phyloP scores from a whole-genome alignment of 2,113 vertebrate genomes.

The Chitala chitala region DNA sequence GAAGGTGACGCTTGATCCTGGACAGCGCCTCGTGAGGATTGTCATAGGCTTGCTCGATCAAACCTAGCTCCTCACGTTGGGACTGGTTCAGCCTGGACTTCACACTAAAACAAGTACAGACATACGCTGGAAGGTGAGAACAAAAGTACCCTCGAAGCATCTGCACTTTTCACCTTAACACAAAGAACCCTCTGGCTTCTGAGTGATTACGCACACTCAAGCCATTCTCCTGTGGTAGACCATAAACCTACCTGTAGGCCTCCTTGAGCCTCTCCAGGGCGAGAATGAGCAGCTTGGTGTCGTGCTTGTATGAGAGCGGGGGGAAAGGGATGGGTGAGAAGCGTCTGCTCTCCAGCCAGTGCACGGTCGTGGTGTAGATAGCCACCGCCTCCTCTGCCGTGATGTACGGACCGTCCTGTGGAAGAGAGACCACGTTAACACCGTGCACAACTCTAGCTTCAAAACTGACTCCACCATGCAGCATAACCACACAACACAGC shows the following conservation, averaged over 20 bases:
- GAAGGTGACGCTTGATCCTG: constrained; percentile 96
- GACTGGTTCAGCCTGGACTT: constrained; percentile 97
- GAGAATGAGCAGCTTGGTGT: constrained; percentile 94
- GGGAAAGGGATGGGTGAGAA: constrained; percentile 98
- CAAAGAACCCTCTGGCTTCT: background rate
- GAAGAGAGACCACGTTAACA: background rate
- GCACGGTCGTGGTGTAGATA: constrained; percentile 98
- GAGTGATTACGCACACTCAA: background rate
- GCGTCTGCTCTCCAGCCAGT: constrained; percentile 96
- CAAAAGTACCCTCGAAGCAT: background rate
- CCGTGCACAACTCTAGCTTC: background rate
- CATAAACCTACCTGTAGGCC: constrained; percentile 82
- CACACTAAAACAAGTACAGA: constrained; percentile 64
- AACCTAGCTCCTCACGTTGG: constrained; percentile 90
- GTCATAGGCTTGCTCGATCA: constrained; percentile 97
- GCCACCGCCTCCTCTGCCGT: constrained; percentile 97
- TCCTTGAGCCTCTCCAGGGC: constrained; percentile 96
- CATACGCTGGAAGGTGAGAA: background rate
- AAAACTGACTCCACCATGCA: background rate
- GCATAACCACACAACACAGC: too few relatives aligned
- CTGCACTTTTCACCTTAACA: background rate
- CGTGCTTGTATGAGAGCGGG: constrained; percentile 92
- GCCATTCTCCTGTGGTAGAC: background rate
- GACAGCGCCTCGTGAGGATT: constrained; percentile 96
- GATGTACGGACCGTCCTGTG: constrained; percentile 95